Conservation (phyloP, 2,888 invertebrate genomes). For the Philereme transversata region DNA sequence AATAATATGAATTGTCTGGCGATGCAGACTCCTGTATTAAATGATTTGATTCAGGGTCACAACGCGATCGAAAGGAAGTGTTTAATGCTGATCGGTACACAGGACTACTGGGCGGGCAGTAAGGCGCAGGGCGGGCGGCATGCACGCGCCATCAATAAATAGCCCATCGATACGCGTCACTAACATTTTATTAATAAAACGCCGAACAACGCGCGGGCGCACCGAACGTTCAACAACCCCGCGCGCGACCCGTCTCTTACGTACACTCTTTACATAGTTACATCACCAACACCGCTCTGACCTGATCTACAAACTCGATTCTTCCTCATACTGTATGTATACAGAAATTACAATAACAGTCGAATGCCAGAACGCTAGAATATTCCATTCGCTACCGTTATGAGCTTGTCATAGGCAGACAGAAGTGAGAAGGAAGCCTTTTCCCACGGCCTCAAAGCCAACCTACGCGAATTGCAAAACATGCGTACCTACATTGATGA, state of each 20-base stretch:
- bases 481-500: slow-evolving; percentile 56
- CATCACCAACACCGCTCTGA: slow-evolving; percentile 55
- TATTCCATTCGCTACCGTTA: slow-evolving; percentile 60
- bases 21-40: too few relatives aligned
- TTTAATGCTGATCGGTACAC: slow-evolving; percentile 49
- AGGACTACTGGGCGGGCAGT: slow-evolving; percentile 24
- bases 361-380: slow-evolving; percentile 39
- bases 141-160: slow-evolving; percentile 75
- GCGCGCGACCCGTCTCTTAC: slow-evolving; percentile 60
- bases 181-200: slow-evolving; percentile 80
- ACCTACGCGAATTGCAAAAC: slow-evolving; percentile 57
- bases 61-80: background rate
- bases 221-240: slow-evolving; percentile 77
- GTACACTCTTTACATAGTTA: slow-evolving; percentile 57
- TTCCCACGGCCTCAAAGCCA: slow-evolving; percentile 72
- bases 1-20: too few relatives aligned
- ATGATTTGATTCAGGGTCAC: too few relatives aligned
- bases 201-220: slow-evolving; percentile 64
- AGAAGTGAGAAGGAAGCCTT: slow-evolving; percentile 50
- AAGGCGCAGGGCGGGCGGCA: slow-evolving; percentile 44
- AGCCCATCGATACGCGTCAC: slow-evolving; percentile 79
- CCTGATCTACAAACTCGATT: slow-evolving; percentile 50
- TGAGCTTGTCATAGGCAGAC: slow-evolving; percentile 50
- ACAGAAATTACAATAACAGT: slow-evolving; percentile 32
- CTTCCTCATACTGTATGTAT: slow-evolving; percentile 34